A percentile compares a stretch with the other conserved stretches of the same genome.
Conservation (phyloP, 2,113 vertebrate species). For the Pongo pygmaeus region DNA sequence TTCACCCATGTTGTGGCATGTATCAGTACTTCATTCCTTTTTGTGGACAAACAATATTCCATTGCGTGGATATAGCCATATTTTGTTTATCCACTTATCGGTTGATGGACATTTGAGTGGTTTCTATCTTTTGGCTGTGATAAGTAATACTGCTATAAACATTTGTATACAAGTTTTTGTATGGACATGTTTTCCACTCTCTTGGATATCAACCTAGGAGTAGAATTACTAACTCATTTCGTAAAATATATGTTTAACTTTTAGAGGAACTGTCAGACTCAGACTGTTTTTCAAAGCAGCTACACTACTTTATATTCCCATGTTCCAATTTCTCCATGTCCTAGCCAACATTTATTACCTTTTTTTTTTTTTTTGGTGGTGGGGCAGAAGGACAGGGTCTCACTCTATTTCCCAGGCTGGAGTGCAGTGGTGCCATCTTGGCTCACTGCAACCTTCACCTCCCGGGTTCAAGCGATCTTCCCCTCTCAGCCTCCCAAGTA, state of each 20-base stretch:
- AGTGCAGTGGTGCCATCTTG: not conserved
- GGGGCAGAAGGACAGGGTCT: not conserved
- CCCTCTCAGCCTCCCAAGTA: not conserved
- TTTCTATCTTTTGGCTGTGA: not conserved
- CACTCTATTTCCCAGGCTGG: not conserved
- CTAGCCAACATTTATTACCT: not conserved
- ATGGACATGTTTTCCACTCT: not conserved
- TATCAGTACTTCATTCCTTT: not conserved
- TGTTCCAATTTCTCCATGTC: not conserved
- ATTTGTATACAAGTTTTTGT: not conserved
- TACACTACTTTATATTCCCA: not conserved
- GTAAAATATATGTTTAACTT: not conserved
- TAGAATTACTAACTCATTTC: not conserved
- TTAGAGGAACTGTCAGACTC: not conserved
- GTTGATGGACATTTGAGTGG: not conserved
- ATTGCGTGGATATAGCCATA: not conserved
- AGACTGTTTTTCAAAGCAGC: not conserved
- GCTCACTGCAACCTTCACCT: not conserved
- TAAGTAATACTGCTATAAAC: not conserved
- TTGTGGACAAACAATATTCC: not conserved
- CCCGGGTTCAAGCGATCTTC: not conserved
- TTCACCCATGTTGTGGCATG: not conserved
- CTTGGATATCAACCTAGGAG: not conserved
- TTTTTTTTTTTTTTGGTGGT: not conserved
- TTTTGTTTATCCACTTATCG: not conserved